Evolutionary conservation across 2,888 invertebrate species (phyloP), one percentile per base, ranked within the genome.

Genomic region (Acanthacorydalis orientalis): DNA sequence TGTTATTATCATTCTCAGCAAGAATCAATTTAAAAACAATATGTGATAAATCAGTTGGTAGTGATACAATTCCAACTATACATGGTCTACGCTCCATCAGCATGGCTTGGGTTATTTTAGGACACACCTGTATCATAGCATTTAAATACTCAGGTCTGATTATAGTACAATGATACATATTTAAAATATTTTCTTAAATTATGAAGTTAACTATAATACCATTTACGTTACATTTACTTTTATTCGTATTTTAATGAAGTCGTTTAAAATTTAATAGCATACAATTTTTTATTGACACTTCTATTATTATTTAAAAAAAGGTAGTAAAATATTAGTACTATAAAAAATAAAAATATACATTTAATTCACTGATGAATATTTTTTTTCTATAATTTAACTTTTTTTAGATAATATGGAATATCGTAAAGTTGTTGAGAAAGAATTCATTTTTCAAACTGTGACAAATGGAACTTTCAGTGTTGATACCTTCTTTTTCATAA

Each of bases 391-490:
- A n/a, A 23, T 23, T 23, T 23, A 2, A 2, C 2, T 35, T 44
- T 47, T 50, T 56, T 38, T 48, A 41, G 88, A 87, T 63, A 88
- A 89, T 64, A 83, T 83, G 61, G 82, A 81, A 46, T 68, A 81
- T 57, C 68, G 78, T 52, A 74, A 74, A 55, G 72, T 83, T 50
- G 74, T 84, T 34, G 83, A 85, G 64, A 77, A 80, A 62, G 80
- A 82, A 57, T 83, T 85, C 67, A 72, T 78, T 65, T 85, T 84
- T 64, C 85, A 86, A 67, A 79, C 84, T 0, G 78, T 86, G 52
- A 73, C 82, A 51, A 85, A 84, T 57, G 85, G 83, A 0, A 80
- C 84, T 0, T 84, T 83, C 62, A 83, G 83, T 50, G 86, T 86
- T 1, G 85, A 86, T 57, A 84, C 85, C 0, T 86, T 86, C 68